These are phyloP conservation scores for Xanthorhoe spadicearia DNA, from an alignment of 2,888 invertebrate genomes.

Conservation along the genomic window DNA sequence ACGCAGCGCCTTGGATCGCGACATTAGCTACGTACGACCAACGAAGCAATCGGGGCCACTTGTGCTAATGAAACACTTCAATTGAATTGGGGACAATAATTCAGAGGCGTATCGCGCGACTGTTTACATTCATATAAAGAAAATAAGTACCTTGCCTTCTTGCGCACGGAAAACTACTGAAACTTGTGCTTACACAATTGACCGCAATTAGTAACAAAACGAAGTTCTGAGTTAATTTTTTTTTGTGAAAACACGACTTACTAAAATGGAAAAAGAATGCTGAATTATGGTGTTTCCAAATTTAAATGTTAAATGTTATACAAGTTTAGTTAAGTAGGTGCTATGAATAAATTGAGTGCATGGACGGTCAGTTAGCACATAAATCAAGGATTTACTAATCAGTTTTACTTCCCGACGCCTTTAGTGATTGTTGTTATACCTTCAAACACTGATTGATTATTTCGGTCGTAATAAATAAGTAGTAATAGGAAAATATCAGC, in stretches of 20 bases:
- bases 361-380: neutral
- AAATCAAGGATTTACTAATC: neutral
- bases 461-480: conserved; percentile 47
- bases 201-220: conserved; percentile 5
- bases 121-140: conserved; percentile 68
- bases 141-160: conserved; percentile 25
- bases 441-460: conserved; percentile 37
- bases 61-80: conserved; percentile 84
- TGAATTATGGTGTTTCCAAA: neutral
- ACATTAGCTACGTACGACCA: conserved; percentile 69
- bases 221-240: neutral
- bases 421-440: conserved; percentile 13
- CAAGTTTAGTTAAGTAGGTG: no score
- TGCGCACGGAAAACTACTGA: conserved; percentile 26
- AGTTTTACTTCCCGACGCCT: conserved; percentile 1
- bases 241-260: neutral
- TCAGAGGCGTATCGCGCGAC: conserved; percentile 68
- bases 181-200: conserved; percentile 16
- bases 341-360: neutral
- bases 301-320: neutral
- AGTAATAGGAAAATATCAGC: conserved; percentile 32
- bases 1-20: conserved; percentile 64
- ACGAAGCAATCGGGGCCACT: conserved; percentile 84
- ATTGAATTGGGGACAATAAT: conserved; percentile 84
- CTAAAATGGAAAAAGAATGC: neutral